These are phyloP conservation scores for Conus betulinus DNA, from an alignment of 1,140 invertebrate species.

Conservation along the genomic window DNA sequence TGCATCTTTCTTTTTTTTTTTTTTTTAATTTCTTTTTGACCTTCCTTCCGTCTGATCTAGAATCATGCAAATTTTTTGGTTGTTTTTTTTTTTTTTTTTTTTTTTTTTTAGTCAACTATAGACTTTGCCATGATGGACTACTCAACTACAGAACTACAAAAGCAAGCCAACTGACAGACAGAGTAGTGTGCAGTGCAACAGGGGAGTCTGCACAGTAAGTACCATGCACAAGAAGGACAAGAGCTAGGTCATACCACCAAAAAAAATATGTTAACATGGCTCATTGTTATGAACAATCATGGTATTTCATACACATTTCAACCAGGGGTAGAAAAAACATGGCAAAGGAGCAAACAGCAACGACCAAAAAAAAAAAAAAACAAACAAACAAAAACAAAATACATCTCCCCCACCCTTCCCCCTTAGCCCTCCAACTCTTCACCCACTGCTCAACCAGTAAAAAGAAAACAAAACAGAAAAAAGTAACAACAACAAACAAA, in stretches of 20 bases:
- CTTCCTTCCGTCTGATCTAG: no score
- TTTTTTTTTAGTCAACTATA: neutral
- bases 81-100: neutral
- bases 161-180: constrained; percentile 3
- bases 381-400: no score
- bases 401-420: no score
- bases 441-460: no score
- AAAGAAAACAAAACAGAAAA: no score
- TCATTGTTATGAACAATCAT: neutral
- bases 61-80: neutral
- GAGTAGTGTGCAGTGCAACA: constrained; percentile 15
- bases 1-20: no score
- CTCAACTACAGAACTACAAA: constrained; percentile 21
- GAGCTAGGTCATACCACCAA: neutral
- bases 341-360: no score
- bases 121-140: neutral
- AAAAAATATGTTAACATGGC: neutral
- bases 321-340: no score
- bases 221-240: constrained; percentile 10
- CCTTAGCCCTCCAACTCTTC: no score
- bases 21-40: no score
- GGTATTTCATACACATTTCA: neutral
- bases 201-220: constrained; percentile 11
- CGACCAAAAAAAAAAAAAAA: no score
- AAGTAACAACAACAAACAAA: no score